phyloP scores from a whole-genome alignment of 2,113 vertebrate genomes.

The Promerops cafer region DNA sequence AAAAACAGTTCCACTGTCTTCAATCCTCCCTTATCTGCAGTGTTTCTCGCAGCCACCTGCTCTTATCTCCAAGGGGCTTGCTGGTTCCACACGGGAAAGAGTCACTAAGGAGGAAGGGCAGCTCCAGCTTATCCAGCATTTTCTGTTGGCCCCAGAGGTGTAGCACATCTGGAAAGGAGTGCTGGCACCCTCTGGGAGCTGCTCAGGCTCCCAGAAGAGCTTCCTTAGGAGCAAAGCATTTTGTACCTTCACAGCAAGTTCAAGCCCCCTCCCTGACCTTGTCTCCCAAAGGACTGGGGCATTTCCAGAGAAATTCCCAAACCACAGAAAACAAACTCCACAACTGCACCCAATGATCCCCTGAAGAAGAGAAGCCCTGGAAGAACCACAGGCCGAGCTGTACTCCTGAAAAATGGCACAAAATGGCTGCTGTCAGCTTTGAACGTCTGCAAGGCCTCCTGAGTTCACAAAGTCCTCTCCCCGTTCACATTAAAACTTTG shows the following conservation, averaged over 20 bases:
- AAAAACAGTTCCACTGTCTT: neutral
- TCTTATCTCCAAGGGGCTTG: neutral
- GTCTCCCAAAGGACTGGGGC: neutral
- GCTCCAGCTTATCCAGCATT: rapidly evolving
- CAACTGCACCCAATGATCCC: rapidly evolving
- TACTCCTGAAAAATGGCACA: neutral
- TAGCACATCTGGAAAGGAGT: neutral
- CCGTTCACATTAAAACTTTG: neutral
- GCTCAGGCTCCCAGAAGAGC: neutral
- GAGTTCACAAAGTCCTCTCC: neutral
- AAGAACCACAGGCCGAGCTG: neutral
- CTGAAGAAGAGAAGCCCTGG: neutral
- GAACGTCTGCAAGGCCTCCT: rapidly evolving
- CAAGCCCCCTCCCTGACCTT: neutral
- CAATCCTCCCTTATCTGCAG: neutral
- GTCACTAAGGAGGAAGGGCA: neutral
- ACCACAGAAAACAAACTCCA: neutral
- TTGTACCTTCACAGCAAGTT: neutral
- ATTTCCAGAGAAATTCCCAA: neutral
- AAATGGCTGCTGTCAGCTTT: neutral
- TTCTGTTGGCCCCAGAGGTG: neutral
- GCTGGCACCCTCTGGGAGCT: neutral
- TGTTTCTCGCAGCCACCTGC: neutral
- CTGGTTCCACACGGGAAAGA: neutral
- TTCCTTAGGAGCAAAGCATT: neutral